Conservation (phyloP, 2,888 invertebrate species). For the Eupithecia centaureata region DNA sequence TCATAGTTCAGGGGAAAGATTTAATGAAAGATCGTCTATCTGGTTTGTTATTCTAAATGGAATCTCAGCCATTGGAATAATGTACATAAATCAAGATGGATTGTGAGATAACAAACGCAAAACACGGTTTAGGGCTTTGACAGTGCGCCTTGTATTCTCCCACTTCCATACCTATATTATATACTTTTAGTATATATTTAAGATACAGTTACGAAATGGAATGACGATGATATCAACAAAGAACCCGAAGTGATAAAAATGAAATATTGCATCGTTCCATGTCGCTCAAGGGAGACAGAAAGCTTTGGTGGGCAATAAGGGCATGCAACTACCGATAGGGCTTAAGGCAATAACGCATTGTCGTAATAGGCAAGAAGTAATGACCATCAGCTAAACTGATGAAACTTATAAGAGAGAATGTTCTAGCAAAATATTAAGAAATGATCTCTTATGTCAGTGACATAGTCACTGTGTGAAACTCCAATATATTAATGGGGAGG, state of each 20-base stretch:
- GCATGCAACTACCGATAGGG: neutral
- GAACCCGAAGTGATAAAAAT: conserved; percentile 25
- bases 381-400: neutral
- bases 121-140: conserved; percentile 48
- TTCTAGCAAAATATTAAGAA: too few relatives aligned
- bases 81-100: conserved; percentile 53
- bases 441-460: too few relatives aligned
- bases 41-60: conserved; percentile 63
- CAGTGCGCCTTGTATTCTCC: neutral
- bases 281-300: conserved; percentile 12
- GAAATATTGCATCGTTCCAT: conserved; percentile 26
- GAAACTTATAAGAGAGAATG: neutral
- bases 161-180: neutral
- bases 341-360: neutral
- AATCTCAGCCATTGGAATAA: conserved; percentile 64
- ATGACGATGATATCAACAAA: conserved; percentile 32
- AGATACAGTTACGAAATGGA: conserved; percentile 50
- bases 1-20: neutral
- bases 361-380: neutral
- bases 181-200: neutral
- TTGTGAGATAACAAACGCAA: conserved; percentile 56
- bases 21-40: conserved; percentile 41
- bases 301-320: conserved; percentile 17
- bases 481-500: too few relatives aligned
- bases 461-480: too few relatives aligned